Conservation (phyloP, 1,140 invertebrate species). For the Euwallacea similis region DNA sequence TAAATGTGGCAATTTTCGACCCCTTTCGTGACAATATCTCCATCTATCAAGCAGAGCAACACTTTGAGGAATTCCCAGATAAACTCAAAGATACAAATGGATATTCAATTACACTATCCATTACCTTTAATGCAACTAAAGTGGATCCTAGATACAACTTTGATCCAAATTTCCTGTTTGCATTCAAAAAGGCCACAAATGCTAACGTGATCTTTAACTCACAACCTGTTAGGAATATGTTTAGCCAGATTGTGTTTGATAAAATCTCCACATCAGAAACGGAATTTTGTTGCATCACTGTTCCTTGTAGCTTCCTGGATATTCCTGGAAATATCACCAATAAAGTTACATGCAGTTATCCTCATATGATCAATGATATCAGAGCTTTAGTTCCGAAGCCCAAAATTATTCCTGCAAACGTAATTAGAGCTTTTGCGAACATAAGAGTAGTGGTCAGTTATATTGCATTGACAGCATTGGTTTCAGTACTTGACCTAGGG, state of each 20-base stretch:
- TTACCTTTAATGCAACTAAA: not conserved
- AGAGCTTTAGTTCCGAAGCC: constrained; percentile 10
- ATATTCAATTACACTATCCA: constrained; percentile 5
- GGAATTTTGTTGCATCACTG: constrained; percentile 9
- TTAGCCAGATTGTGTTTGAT: not conserved
- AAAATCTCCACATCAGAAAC: not conserved
- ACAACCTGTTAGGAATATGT: not conserved
- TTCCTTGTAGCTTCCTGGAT: not conserved
- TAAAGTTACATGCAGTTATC: not conserved
- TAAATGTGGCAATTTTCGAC: constrained; percentile 2
- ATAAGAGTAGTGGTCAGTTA: too few species aligned
- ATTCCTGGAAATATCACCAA: not conserved
- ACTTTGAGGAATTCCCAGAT: constrained; percentile 19
- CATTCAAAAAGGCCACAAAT: constrained; percentile 8
- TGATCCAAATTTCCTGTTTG: constrained; percentile 7
- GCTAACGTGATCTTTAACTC: not conserved
- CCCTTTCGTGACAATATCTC: constrained; percentile 4
- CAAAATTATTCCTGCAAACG: too few species aligned
- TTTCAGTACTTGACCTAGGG: too few species aligned
- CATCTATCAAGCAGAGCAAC: not conserved
- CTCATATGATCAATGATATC: constrained; percentile 20
- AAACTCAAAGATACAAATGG: constrained; percentile 22
- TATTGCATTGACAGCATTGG: too few species aligned
- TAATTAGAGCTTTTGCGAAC: too few species aligned
- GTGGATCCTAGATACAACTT: not conserved